These are phyloP conservation scores for Heteromormyrus szaboi DNA, from an alignment of 2,797 vertebrate species.

Conservation along the genomic window DNA sequence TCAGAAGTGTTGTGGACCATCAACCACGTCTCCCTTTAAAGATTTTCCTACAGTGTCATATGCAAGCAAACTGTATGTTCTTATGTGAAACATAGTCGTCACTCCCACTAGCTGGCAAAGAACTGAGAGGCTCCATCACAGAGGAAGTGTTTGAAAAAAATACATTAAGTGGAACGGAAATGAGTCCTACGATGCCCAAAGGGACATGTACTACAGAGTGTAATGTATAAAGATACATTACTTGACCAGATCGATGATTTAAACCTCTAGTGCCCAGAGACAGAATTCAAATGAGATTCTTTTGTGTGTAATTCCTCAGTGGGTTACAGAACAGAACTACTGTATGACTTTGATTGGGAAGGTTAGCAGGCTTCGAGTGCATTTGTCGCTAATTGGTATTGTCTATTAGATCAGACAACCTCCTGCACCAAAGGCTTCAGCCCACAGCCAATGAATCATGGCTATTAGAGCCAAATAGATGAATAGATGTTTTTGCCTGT, in stretches of 20 bases:
- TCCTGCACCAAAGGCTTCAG: background rate
- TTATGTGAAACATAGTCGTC: background rate
- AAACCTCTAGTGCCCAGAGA: background rate
- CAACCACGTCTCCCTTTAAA: background rate
- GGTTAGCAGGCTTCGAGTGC: background rate
- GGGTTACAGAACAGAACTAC: background rate
- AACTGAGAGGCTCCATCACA: background rate
- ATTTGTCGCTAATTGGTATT: background rate
- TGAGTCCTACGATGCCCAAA: background rate
- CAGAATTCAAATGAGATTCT: conserved; percentile 8
- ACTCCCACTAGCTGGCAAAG: background rate
- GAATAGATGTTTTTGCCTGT: background rate
- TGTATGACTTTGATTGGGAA: background rate
- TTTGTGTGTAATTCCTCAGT: background rate
- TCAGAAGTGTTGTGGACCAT: background rate
- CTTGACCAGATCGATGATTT: background rate
- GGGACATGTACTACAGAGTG: background rate
- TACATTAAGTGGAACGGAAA: background rate
- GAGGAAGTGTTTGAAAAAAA: background rate
- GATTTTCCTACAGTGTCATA: background rate
- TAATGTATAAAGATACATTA: background rate
- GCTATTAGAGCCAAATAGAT: background rate
- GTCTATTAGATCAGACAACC: background rate
- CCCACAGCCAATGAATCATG: background rate
- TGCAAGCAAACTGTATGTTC: background rate